Evolutionary conservation across 2,888 invertebrate genomes (phyloP), one percentile per base, ranked within the genome.

Genomic region (Callyntrura sp.): DNA sequence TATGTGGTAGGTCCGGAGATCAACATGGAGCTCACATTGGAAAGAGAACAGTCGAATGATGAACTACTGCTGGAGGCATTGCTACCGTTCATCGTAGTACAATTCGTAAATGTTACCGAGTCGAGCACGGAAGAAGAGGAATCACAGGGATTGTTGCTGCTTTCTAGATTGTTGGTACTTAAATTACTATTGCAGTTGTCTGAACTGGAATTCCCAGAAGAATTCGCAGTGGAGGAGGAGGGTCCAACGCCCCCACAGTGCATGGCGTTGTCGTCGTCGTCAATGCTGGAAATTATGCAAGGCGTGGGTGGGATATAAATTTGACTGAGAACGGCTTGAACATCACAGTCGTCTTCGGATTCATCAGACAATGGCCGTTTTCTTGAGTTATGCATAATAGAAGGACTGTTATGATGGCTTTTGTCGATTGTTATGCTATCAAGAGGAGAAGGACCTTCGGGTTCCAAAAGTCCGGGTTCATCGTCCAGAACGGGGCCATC

Each of bases 251-350:
- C 73, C 17, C 86, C 85, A 6, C 48, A 76, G 35, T 86, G 86
- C 88, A 88, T 91, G 20, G 85, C 85, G 20, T 86, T 85, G 9
- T 91, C 91, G 23, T 91, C 91, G 12, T 91, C 91, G 70, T 91
- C 91, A 83, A 91, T 91, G 86, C 92, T 87, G 45, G 96, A 96
- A 90, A 97, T 95, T 94, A 96, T 95, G 86, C 96, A 95, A 43
- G 96, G 96, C 0, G 96, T 96, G 12, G 96, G 96, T 91, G 96
- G 96, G 94, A 96, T 96, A 94, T 96, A 97, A 94, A 96, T 96
- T 94, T 97, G 96, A 90, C 96, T 96, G 90, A 97, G 95, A 5
- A 97, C 96, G 93, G 96, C 96, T 93, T 96, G 96, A 68, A 96
- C 96, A 94, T 96, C 95, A 84, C 96, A 96, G 94, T 96, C 96